Evolutionary conservation across 37 sponge, comb jelly and placozoan species (phyloP), one percentile per base, ranked within the genome.

Genomic region (Chondrosia reniformis): DNA sequence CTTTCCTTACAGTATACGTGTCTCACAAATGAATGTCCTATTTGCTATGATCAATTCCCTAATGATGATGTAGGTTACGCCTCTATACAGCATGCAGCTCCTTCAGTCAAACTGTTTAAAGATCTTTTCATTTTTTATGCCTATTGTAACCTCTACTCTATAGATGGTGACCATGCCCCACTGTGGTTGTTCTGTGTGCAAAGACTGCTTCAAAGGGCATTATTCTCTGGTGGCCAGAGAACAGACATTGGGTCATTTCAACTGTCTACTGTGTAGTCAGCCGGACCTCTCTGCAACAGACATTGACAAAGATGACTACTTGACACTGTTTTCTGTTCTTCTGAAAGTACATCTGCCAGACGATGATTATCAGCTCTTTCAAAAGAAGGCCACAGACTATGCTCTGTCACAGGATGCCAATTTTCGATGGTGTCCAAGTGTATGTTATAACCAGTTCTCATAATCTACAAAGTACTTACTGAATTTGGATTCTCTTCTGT

Each of bases 371-470:
- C 46, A 87, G 24, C 41, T 93, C 46, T 85, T 79, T 34, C 79
- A 78, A 22, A 52, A 90, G 77, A 96, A 96, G 46, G 55, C 94
- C 30, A 78, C 41, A 6, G 97, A 96, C 15, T 87, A 71, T 44
- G 77, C 74, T 55, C 66, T 96, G 34, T 56, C 67, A 3, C 82
- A 84, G 49, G 83, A 89, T 2, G 79, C 85, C 0, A 71, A 81
- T 39, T 96, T 96, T 46, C 40, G 86, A 27, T 96, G 95, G 94
- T 89, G 96, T 89, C 67, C 84, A 3, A 75, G 89, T 67, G 92
- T 94, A 42, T 84, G 92, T 84, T n/a, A n/a, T n/a, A n/a, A n/a
- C n/a, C n/a, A n/a, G n/a, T n/a, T n/a, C n/a, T n/a, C n/a, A n/a
- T n/a, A n/a, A n/a, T n/a, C n/a, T n/a, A n/a, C n/a, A n/a, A n/a